phyloP scores from a whole-genome alignment of 2,113 vertebrate species.

The cattle (Bos taurus) region DNA sequence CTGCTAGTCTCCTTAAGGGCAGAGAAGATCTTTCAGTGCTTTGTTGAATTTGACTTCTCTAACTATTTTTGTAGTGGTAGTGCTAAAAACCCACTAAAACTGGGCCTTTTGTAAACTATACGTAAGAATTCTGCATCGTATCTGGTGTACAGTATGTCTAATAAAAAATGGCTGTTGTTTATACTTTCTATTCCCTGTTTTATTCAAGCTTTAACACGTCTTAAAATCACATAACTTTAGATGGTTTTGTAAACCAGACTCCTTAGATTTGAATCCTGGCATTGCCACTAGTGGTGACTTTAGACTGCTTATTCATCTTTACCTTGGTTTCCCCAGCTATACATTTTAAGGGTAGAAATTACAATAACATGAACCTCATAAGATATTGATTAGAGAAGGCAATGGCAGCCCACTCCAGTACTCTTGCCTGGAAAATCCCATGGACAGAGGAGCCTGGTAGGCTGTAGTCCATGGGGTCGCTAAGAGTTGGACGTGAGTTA shows the following conservation, averaged over 20 bases:
- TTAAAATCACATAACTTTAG: neutral
- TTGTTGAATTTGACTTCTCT: conserved; percentile 4
- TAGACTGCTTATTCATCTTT: neutral
- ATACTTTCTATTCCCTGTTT: neutral
- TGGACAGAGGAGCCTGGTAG: no score
- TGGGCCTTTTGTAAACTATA: neutral
- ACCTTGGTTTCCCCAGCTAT: neutral
- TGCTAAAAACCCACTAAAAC: neutral
- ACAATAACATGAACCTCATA: neutral
- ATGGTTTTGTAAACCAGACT: neutral
- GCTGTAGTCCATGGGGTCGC: no score
- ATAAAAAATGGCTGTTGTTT: neutral
- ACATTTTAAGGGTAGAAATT: neutral
- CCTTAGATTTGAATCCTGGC: neutral
- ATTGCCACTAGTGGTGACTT: neutral
- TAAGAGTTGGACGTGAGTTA: no score
- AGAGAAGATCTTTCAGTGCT: neutral
- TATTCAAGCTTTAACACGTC: neutral
- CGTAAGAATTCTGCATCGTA: neutral
- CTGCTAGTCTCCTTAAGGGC: neutral
- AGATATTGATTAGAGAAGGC: neutral
- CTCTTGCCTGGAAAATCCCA: no score
- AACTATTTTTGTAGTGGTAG: neutral
- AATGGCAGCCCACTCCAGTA: no score
- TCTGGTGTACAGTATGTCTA: neutral